phyloP scores from a whole-genome alignment of 2,797 vertebrate genomes.

The Coracias cyanogaster region DNA sequence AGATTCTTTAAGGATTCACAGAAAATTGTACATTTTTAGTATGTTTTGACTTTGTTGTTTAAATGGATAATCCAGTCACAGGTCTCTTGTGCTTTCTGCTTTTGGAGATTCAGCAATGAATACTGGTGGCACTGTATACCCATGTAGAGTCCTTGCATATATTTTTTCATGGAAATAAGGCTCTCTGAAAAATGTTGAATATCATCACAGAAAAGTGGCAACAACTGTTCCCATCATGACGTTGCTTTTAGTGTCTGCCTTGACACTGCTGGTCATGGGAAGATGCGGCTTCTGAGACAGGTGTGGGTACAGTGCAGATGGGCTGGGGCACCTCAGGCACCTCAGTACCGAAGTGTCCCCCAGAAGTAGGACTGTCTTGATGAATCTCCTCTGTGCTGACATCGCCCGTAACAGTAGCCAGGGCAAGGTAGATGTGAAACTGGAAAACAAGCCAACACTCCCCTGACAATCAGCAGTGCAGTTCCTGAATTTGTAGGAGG shows the following conservation, averaged over 20 bases:
- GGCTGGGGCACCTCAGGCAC: background rate
- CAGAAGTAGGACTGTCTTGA: background rate
- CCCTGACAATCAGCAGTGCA: fast-evolving
- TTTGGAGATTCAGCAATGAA: background rate
- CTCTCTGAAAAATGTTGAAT: background rate
- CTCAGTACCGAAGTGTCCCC: fast-evolving
- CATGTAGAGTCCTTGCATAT: background rate
- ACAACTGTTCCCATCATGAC: fast-evolving
- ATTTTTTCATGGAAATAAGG: background rate
- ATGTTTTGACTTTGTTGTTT: slow-evolving; percentile 8
- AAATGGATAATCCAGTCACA: background rate
- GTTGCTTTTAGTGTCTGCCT: background rate
- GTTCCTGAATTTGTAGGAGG: background rate
- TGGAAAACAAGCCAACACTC: background rate
- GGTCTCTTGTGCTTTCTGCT: background rate
- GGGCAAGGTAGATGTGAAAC: background rate
- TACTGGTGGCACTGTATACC: background rate
- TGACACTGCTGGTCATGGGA: background rate
- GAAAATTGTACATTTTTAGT: background rate
- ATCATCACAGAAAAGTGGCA: background rate
- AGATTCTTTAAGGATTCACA: background rate
- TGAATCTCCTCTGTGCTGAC: fast-evolving
- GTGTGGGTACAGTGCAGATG: background rate
- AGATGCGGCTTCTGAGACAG: background rate
- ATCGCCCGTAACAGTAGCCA: background rate